Evolutionary conservation across 1,140 invertebrate species (phyloP), one percentile per base, ranked within the genome.

Genomic region (Drosophila neocordata): DNA sequence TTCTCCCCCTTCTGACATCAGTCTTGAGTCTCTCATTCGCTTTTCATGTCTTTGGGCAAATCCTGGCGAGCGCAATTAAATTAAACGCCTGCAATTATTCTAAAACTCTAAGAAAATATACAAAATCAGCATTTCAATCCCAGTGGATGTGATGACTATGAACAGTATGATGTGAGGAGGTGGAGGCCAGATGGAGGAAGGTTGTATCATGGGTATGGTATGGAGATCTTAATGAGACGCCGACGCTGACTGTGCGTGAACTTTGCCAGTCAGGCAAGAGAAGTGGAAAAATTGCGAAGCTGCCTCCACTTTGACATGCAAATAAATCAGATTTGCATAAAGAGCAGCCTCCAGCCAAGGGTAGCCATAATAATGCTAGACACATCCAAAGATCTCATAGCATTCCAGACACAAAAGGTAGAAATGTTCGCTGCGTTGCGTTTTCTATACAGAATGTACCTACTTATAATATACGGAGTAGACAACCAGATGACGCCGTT

Each of bases 241-340:
- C 35, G 51, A 48, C 48, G 66, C 63, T 48, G 52, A 13, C 62
- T 55, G 34, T 60, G 51, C 74, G 41, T 60, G 79, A 79, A 77
- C 77, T 77, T 77, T 79, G 77, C 62, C 70, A 64, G 64, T 55
- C 56, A 57, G 65, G 27, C 38, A 65, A 59, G 55, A 48, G 51
- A 31, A 20, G 62, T 57, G 55, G 52, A 76, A 68, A 68, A 77
- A 41, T 61, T 57, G 27, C 57, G 66, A 65, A 53, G 63, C 61
- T 69, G 65, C 59, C 68, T 67, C 65, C 69, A 78, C 73, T 90
- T 90, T 90, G 89, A 89, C 89, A 90, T 77, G 84, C 80, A 90
- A 90, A 90, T 90, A 90, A 90, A 90, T 90, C 85, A 89, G 79
- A 87, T 90, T 90, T 87, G 80, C 82, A 85, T 87, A 85, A 82